A percentile compares a stretch with the other conserved stretches of the same genome.
phyloP scores from a whole-genome alignment of 2,113 vertebrate genomes.

The Astatotilapia flaviijosephi region DNA sequence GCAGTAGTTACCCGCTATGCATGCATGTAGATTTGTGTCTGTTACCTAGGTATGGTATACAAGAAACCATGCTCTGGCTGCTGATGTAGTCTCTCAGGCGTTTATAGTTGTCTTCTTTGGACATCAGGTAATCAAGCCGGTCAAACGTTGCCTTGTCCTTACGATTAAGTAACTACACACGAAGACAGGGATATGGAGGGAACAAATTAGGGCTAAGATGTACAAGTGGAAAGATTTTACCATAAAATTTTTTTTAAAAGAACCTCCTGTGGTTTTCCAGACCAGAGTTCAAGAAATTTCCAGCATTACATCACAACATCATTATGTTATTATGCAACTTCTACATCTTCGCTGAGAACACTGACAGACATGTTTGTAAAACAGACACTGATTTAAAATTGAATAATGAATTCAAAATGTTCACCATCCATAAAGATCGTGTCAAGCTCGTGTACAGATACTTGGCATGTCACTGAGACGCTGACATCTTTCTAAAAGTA shows the following conservation, averaged over 20 bases:
- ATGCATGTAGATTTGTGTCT: neutral
- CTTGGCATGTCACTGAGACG: neutral
- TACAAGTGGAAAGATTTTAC: neutral
- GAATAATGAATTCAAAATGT: neutral
- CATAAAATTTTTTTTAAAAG: neutral
- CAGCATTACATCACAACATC: slow-evolving; percentile 41
- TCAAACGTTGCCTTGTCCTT: slow-evolving; percentile 98
- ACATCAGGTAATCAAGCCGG: slow-evolving; percentile 94
- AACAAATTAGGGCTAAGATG: neutral
- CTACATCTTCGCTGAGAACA: neutral
- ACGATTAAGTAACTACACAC: slow-evolving; percentile 84
- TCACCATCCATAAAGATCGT: neutral
- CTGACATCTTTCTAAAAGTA: neutral
- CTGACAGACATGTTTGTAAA: neutral
- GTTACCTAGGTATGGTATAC: slow-evolving; percentile 97
- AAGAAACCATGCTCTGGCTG: slow-evolving; percentile 98
- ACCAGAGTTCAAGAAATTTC: neutral
- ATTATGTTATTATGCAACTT: slow-evolving; percentile 27
- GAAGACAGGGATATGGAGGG: neutral
- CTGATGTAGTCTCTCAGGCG: slow-evolving; percentile 93
- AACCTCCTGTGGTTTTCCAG: neutral
- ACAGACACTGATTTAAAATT: neutral
- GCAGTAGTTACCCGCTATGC: neutral
- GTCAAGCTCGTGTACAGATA: neutral
- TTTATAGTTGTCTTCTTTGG: slow-evolving; percentile 99